These are phyloP conservation scores for Elmis aenea DNA, from an alignment of 2,888 invertebrate genomes.

Conservation along the genomic window DNA sequence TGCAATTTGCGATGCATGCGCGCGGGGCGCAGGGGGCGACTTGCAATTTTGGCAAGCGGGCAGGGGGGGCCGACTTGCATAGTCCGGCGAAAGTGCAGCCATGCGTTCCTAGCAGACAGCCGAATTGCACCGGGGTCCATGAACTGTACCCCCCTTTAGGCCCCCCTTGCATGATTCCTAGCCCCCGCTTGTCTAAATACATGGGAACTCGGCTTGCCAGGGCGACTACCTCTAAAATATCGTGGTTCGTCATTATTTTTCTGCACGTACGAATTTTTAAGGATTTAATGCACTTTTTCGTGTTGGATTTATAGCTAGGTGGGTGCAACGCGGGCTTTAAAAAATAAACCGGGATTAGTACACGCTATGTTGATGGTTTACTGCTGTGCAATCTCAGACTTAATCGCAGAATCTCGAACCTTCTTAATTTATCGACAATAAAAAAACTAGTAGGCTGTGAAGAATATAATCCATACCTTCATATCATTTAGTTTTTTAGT, in stretches of 20 bases:
- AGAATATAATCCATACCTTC: too few species aligned
- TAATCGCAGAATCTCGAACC: too few species aligned
- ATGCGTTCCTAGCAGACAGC: constrained; percentile 49
- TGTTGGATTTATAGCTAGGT: constrained; percentile 11
- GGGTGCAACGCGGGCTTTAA: constrained; percentile 8
- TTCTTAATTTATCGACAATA: too few species aligned
- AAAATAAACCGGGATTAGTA: too few species aligned
- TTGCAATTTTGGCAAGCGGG: constrained; percentile 20
- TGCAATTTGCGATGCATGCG: constrained; percentile 15
- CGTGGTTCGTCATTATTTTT: constrained; percentile 20
- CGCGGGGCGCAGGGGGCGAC: constrained; percentile 19
- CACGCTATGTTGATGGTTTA: too few species aligned
- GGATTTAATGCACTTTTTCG: constrained; percentile 12
- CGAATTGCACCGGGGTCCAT: constrained; percentile 47
- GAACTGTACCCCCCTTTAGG: constrained; percentile 25
- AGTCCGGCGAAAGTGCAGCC: constrained; percentile 48
- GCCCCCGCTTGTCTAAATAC: constrained; percentile 27
- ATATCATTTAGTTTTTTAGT: too few species aligned
- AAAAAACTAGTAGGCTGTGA: too few species aligned
- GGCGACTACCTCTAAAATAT: constrained; percentile 30
- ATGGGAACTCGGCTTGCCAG: constrained; percentile 30
- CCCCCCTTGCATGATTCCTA: constrained; percentile 20
- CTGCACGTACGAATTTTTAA: constrained; percentile 21
- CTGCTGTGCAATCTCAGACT: too few species aligned
- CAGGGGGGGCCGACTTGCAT: constrained; percentile 35